Base-by-base conservation (phyloP, 1,140 invertebrate genomes). In the Drosophila parabipectinata region DNA sequence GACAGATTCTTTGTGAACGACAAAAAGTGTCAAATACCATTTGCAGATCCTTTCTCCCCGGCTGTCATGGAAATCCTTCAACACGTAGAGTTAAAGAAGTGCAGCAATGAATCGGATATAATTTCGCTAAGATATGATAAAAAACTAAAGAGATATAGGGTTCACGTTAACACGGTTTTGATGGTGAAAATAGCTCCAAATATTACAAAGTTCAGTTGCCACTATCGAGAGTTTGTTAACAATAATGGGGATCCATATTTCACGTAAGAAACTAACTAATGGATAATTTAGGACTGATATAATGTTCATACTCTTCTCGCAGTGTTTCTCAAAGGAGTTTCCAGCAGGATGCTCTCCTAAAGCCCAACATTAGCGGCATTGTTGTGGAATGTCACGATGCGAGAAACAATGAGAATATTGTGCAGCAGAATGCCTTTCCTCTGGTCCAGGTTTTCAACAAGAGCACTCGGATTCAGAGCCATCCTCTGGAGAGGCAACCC, bases 351-450 rank as follows among this genome's bases (percentile, higher is more conserved):
- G 14, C 7, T 82, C n/a, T 32, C 51, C 4, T 9, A 5, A 18
- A 37, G 3, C 32, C 32, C 9, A 32, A 21, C 2, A 5, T 64
- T 2, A 51, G 7, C 0, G 73, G 59, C 4, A 64, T 82, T 7
- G 57, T 81, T 7, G 48, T 54, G 3, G 60, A 77, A 12, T 82
- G 79, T 14, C 73, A 48, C 15, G 62, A 52, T 9, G n/a, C 21
- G 2, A 6, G 0, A 2, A 54, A 45, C 3, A 2, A 3, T 0
- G 24, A 34, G 1, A 28, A 5, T 7, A 45, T 72, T 2, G 6
- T 77, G 8, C 77, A 80, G 8, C 48, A 61, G 9, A 68, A 82
- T 66, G 79, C 79, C 4, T 77, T 81, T 28, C 14, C 52, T 1
- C 3, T 82, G 9, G 55, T 82, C 0, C 79, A 74, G 26, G 50